Conservation (phyloP, 2,797 vertebrate species). For the Cossypha polioptera region DNA sequence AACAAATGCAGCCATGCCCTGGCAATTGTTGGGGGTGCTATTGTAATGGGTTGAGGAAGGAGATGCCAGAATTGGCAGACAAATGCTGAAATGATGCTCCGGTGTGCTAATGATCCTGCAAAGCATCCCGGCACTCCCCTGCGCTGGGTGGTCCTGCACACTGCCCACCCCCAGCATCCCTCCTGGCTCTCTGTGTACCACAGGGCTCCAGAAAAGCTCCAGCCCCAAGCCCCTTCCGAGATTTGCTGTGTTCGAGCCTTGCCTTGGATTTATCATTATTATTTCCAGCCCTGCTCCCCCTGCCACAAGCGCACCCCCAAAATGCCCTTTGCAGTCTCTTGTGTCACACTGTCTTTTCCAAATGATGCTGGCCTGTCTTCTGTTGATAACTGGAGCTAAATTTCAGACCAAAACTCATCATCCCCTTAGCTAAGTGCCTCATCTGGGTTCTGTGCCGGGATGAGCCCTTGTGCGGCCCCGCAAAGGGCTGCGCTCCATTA, state of each 20-base stretch:
- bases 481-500: not conserved
- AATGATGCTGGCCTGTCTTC: accelerated
- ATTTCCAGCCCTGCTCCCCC: not conserved
- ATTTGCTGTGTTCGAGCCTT: accelerated
- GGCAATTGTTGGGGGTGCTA: accelerated
- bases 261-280: not conserved
- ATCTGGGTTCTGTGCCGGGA: not conserved
- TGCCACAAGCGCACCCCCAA: accelerated
- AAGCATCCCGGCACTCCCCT: accelerated
- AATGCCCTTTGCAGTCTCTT: not conserved
- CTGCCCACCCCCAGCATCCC: not conserved
- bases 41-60: accelerated
- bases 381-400: not conserved
- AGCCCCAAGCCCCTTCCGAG: not conserved
- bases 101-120: not conserved
- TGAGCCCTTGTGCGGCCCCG: not conserved
- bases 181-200: accelerated
- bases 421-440: not conserved
- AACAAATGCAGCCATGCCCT: not conserved
- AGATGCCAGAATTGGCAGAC: not conserved
- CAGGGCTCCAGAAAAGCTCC: not conserved
- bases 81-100: not conserved
- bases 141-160: not conserved
- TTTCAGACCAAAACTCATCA: not conserved
- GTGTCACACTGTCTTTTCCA: accelerated